phyloP scores from a whole-genome alignment of 1,140 invertebrate genomes.

The Tetranychus cinnabarinus region DNA sequence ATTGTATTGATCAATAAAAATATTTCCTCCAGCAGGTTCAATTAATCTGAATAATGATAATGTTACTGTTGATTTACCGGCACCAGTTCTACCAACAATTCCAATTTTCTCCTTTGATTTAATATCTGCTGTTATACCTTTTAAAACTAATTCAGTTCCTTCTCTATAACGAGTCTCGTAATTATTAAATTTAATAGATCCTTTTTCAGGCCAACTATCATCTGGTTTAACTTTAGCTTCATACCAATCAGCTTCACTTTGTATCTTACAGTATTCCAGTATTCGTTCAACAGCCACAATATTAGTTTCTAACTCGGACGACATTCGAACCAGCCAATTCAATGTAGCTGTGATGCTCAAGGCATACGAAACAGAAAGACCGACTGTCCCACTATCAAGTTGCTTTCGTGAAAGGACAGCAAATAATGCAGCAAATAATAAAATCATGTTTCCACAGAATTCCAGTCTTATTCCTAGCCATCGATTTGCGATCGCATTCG shows the following conservation, averaged over 20 bases:
- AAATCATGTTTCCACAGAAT: slow-evolving; percentile 26
- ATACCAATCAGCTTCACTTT: slow-evolving; percentile 7
- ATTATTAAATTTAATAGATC: neutral
- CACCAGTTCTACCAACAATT: slow-evolving; percentile 11
- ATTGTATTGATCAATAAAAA: slow-evolving; percentile 71
- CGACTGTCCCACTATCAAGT: slow-evolving; percentile 26
- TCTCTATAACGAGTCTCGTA: neutral
- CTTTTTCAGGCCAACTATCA: neutral
- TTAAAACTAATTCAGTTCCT: neutral
- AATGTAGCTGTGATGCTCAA: slow-evolving; percentile 45
- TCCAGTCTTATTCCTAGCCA: slow-evolving; percentile 29
- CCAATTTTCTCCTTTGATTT: neutral
- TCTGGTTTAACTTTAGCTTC: too few relatives aligned
- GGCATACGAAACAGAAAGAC: slow-evolving; percentile 29
- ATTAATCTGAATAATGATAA: slow-evolving; percentile 30
- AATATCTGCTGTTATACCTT: neutral
- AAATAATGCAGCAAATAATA: slow-evolving; percentile 26
- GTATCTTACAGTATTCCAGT: slow-evolving; percentile 29
- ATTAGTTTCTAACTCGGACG: slow-evolving; percentile 32
- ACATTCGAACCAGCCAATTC: slow-evolving; percentile 31
- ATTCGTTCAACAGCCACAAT: slow-evolving; percentile 36
- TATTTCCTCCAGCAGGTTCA: slow-evolving; percentile 35
- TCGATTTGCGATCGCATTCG: slow-evolving; percentile 23
- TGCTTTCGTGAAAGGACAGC: slow-evolving; percentile 22
- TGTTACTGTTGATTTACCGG: slow-evolving; percentile 30